These are phyloP conservation scores for Pyrochroa serraticornis DNA, from an alignment of 2,888 invertebrate species.

Conservation along the genomic window DNA sequence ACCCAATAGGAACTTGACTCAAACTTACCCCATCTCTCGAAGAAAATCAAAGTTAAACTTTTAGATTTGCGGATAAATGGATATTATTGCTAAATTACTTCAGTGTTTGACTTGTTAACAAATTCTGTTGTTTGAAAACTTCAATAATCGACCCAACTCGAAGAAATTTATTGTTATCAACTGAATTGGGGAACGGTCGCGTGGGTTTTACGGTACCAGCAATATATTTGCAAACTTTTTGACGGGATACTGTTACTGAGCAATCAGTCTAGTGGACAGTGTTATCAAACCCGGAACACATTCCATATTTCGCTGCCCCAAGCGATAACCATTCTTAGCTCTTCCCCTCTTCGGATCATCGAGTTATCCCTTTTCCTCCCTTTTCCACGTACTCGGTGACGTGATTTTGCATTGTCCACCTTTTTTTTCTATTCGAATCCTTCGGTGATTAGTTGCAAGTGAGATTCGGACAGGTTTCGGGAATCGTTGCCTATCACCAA, in stretches of 20 bases:
- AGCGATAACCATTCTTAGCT: constrained; percentile 19
- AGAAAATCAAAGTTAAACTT: too few species aligned
- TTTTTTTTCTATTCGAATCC: not conserved
- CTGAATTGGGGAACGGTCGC: too few species aligned
- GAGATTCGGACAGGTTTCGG: not conserved
- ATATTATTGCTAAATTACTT: constrained; percentile 15
- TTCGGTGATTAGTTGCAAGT: too few species aligned
- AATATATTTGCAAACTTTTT: not conserved
- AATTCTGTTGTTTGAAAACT: too few species aligned
- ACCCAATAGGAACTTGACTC: too few species aligned
- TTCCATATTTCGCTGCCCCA: constrained; percentile 22
- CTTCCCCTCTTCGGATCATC: constrained; percentile 4
- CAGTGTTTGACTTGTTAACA: constrained; percentile 20
- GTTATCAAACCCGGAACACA: constrained; percentile 21
- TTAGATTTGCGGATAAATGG: constrained; percentile 1
- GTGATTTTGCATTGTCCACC: not conserved
- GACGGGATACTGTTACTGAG: constrained; percentile 4
- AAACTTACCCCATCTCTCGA: too few species aligned
- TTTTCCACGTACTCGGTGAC: not conserved
- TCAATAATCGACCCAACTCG: not conserved
- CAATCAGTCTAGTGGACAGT: constrained; percentile 19
- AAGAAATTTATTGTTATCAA: not conserved
- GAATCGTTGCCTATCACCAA: constrained; percentile 11
- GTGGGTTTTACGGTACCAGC: too few species aligned
- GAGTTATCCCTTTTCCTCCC: not conserved